These are phyloP conservation scores for Stenopsyche tienmushanensis DNA, from an alignment of 1,140 invertebrate genomes.

Conservation along the genomic window DNA sequence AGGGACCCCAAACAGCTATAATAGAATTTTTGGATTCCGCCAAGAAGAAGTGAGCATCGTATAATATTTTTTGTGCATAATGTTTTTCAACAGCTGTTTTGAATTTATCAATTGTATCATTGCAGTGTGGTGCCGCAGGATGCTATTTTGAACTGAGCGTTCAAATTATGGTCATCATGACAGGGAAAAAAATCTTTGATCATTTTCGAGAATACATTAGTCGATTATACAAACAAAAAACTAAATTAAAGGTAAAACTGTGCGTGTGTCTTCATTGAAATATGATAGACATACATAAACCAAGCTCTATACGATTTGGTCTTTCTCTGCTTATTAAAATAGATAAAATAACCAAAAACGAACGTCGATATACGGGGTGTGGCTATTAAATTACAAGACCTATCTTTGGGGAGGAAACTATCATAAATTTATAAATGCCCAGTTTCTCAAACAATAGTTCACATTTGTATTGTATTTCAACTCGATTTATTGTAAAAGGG, in stretches of 20 bases:
- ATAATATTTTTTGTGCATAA: neutral
- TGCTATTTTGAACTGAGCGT: slow-evolving; percentile 82
- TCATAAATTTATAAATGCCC: too few species aligned
- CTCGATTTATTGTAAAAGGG: neutral
- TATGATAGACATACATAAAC: too few species aligned
- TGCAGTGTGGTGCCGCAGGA: slow-evolving; percentile 76
- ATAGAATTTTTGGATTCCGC: slow-evolving; percentile 66
- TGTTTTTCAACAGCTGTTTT: neutral
- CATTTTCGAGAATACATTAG: slow-evolving; percentile 25
- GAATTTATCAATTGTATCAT: slow-evolving; percentile 2
- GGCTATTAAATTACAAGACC: too few species aligned
- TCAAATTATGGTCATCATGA: slow-evolving; percentile 83
- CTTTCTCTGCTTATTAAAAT: too few species aligned
- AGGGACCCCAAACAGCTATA: slow-evolving; percentile 76
- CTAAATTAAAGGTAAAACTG: neutral
- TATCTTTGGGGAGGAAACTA: too few species aligned
- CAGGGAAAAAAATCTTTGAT: slow-evolving; percentile 71
- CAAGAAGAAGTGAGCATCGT: slow-evolving; percentile 66
- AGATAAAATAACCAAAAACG: too few species aligned
- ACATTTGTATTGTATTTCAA: too few species aligned
- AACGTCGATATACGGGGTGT: too few species aligned
- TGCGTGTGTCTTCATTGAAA: too few species aligned
- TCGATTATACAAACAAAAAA: neutral
- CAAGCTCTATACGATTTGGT: too few species aligned
- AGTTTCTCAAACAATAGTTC: too few species aligned